These are phyloP conservation scores for Seira ritae DNA, from an alignment of 2,888 invertebrate species.

Conservation along the genomic window DNA sequence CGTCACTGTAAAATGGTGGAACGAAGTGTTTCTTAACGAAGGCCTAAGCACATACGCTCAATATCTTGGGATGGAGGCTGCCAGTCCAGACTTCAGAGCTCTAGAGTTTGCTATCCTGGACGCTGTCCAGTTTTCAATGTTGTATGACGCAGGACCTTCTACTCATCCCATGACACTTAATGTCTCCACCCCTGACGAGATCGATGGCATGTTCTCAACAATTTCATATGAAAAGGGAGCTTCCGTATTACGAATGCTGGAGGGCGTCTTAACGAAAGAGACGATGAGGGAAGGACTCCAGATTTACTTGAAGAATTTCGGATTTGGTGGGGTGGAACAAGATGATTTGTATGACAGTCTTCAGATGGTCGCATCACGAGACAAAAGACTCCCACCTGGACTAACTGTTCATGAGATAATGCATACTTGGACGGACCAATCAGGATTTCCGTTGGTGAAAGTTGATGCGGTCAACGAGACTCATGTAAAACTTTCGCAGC, in stretches of 20 bases:
- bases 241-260: slow-evolving; percentile 63
- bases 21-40: slow-evolving; percentile 65
- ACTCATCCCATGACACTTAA: slow-evolving; percentile 65
- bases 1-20: slow-evolving; percentile 69
- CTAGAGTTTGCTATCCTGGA: slow-evolving; percentile 39
- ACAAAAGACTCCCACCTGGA: slow-evolving; percentile 36
- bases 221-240: slow-evolving; percentile 67
- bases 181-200: slow-evolving; percentile 75
- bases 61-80: slow-evolving; percentile 50
- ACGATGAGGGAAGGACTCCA: slow-evolving; percentile 52
- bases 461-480: slow-evolving; percentile 29
- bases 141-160: slow-evolving; percentile 35
- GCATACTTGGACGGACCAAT: slow-evolving; percentile 53
- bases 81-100: slow-evolving; percentile 45
- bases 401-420: slow-evolving; percentile 43
- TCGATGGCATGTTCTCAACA: slow-evolving; percentile 74
- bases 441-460: slow-evolving; percentile 48
- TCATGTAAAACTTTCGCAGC: slow-evolving; percentile 30
- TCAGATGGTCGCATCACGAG: slow-evolving; percentile 28
- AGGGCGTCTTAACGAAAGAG: slow-evolving; percentile 58
- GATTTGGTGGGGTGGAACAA: slow-evolving; percentile 41
- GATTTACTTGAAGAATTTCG: slow-evolving; percentile 58
- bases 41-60: slow-evolving; percentile 47
- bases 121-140: slow-evolving; percentile 54
- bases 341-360: slow-evolving; percentile 46